A percentile compares a stretch with the other conserved stretches of the same genome.
These are phyloP conservation scores for Drosophila phalerata DNA, from an alignment of 2,888 invertebrate genomes.

Conservation along the genomic window DNA sequence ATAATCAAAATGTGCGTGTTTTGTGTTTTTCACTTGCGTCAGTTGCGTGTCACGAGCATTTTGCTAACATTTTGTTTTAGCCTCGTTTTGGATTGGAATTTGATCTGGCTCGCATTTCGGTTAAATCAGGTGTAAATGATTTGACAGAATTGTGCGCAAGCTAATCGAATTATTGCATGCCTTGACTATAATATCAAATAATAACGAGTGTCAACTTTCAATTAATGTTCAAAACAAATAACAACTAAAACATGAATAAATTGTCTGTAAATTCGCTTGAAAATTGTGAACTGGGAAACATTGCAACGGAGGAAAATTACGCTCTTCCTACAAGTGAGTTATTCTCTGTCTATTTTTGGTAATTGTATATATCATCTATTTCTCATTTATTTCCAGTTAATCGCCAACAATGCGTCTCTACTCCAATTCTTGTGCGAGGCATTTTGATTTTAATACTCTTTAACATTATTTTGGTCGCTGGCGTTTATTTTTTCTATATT, in stretches of 20 bases:
- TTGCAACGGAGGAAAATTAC: no score
- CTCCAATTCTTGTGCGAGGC: neutral
- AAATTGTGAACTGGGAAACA: slow-evolving; percentile 34
- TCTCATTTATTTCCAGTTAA: slow-evolving; percentile 24
- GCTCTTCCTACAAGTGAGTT: neutral
- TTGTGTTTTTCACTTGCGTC: slow-evolving; percentile 35
- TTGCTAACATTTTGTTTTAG: slow-evolving; percentile 59
- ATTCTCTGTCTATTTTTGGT: neutral
- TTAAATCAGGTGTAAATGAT: slow-evolving; percentile 76
- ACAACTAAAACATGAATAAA: slow-evolving; percentile 25
- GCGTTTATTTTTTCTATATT: slow-evolving; percentile 12
- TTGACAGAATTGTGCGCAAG: slow-evolving; percentile 39
- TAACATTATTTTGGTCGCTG: slow-evolving; percentile 36
- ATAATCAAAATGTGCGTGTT: slow-evolving; percentile 77
- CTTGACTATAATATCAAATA: slow-evolving; percentile 35
- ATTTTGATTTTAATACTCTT: slow-evolving; percentile 35
- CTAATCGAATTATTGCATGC: slow-evolving; percentile 56
- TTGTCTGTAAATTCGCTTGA: slow-evolving; percentile 3
- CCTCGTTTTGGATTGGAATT: neutral
- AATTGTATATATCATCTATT: neutral
- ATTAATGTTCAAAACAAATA: neutral
- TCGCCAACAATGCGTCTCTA: neutral
- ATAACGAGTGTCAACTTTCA: slow-evolving; percentile 9
- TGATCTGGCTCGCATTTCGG: slow-evolving; percentile 8
- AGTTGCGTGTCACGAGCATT: slow-evolving; percentile 61